A percentile compares a stretch with the other conserved stretches of the same genome.
phyloP scores from a whole-genome alignment of 2,113 vertebrate species.

The Pteruthius melanotis region DNA sequence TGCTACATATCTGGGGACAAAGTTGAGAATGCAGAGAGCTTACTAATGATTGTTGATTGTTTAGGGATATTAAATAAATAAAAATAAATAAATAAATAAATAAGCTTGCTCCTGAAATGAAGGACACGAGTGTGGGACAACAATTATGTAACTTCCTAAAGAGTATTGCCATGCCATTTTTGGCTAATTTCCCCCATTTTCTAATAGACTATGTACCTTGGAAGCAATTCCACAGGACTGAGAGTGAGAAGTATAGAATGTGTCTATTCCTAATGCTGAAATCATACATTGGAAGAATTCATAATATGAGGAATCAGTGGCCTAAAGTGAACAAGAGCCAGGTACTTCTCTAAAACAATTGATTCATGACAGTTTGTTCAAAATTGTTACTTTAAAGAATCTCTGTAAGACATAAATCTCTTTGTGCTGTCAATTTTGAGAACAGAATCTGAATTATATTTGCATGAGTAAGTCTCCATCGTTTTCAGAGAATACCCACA shows the following conservation, averaged over 20 bases:
- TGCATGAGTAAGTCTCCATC: neutral
- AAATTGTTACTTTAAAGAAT: neutral
- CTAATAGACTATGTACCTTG: neutral
- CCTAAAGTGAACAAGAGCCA: neutral
- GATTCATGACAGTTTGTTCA: neutral
- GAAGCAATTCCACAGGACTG: neutral
- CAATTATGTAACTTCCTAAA: neutral
- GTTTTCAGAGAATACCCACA: neutral
- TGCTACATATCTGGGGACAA: neutral
- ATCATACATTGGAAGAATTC: neutral
- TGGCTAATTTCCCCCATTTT: neutral
- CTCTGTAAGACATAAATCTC: neutral
- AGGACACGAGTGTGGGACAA: rapidly evolving
- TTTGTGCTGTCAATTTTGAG: neutral
- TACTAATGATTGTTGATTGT: neutral
- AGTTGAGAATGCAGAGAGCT: neutral
- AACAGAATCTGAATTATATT: neutral
- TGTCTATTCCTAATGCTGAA: neutral
- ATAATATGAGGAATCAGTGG: neutral
- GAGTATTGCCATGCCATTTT: neutral
- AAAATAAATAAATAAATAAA: neutral
- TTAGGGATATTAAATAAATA: neutral
- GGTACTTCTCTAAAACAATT: neutral
- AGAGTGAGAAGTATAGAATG: neutral
- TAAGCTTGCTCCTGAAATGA: neutral